Evolutionary conservation across 1,140 invertebrate species (phyloP).

Genomic region (Pantala flavescens): DNA sequence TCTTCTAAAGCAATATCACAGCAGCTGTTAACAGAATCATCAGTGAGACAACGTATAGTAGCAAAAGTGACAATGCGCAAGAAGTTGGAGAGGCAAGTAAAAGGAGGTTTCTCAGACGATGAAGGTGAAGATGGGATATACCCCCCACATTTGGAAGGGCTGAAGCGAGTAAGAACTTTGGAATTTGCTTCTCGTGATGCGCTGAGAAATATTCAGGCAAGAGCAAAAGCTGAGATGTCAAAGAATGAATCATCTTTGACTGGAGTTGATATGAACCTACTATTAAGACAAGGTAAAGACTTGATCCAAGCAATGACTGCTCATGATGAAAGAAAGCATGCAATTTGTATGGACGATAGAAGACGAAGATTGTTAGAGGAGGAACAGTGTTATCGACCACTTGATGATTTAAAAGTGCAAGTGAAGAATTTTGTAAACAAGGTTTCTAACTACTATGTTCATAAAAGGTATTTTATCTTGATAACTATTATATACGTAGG

Average conservation of each 20-base stretch:
- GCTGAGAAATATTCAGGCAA: neutral
- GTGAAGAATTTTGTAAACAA: slow-evolving; percentile 50
- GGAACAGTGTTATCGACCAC: slow-evolving; percentile 39
- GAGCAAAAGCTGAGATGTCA: neutral
- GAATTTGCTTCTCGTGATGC: neutral
- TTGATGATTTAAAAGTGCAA: slow-evolving; percentile 45
- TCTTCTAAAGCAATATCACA: neutral
- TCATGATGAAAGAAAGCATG: slow-evolving; percentile 32
- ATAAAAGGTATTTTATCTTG: slow-evolving; percentile 47
- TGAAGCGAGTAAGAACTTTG: neutral
- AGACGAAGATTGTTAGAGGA: slow-evolving; percentile 37
- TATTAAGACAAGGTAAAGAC: slow-evolving; percentile 29
- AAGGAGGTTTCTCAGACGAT: neutral
- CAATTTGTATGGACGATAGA: slow-evolving; percentile 36
- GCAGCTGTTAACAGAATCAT: neutral
- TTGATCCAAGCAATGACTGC: slow-evolving; percentile 23
- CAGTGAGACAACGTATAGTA: neutral
- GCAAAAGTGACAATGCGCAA: neutral
- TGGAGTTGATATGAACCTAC: neutral
- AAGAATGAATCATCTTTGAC: neutral
- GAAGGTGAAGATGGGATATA: neutral
- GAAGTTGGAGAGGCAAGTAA: neutral
- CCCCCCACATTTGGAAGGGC: neutral
- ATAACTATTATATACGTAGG: neutral
- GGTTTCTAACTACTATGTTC: slow-evolving; percentile 44